Percentiles rank a stretch among this genome's conserved stretches.
These are phyloP conservation scores for Periparus ater DNA, from an alignment of 2,797 vertebrate species.

Conservation along the genomic window DNA sequence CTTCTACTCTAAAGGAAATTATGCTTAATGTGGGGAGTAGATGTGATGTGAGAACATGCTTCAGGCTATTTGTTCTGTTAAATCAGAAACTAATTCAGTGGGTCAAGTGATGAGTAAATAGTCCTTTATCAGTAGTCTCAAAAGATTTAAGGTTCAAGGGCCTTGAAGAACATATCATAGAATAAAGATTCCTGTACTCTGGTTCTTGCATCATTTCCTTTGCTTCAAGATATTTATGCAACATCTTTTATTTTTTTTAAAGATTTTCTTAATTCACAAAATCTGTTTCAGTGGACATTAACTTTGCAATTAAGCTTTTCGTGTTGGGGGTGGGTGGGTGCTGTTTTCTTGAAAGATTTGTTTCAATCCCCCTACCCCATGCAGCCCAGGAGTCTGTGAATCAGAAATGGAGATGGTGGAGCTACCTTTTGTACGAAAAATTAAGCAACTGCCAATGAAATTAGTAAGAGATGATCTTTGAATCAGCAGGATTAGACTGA, in stretches of 20 bases:
- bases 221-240: neutral
- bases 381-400: neutral
- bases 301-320: neutral
- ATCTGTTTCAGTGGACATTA: neutral
- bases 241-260: neutral
- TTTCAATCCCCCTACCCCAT: rapidly evolving
- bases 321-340: neutral
- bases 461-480: neutral
- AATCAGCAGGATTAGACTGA: neutral
- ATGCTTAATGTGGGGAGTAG: neutral
- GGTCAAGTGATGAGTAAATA: neutral
- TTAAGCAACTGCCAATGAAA: neutral
- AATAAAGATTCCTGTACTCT: neutral
- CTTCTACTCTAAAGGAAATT: neutral
- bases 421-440: neutral
- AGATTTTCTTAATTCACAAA: neutral
- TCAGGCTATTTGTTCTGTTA: neutral
- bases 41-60: neutral
- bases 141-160: neutral
- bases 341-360: neutral
- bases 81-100: neutral
- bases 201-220: neutral
- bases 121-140: neutral
- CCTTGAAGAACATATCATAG: neutral
- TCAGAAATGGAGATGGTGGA: neutral